Evolutionary conservation across 2,113 vertebrate genomes (phyloP), one percentile per base, ranked within the genome.

Genomic region (Corapipo altera): DNA sequence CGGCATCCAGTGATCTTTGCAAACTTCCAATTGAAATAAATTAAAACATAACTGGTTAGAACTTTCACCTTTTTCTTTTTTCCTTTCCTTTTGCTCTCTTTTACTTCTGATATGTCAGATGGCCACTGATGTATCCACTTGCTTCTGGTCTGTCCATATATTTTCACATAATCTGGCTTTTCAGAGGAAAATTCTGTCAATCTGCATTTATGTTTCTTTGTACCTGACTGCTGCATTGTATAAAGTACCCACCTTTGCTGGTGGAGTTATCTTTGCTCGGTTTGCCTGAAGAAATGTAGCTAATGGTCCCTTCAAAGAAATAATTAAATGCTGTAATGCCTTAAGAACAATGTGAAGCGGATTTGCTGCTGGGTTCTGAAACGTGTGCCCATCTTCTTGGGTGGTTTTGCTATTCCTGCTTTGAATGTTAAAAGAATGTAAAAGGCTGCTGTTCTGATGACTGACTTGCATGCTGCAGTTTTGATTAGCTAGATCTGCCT

Each of bases 401-500:
- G 49, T 75, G 89, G 77, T 73, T 88, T 70, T 89, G 64, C 49
- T 76, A 5, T 74, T 80, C 28, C 35, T 55, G 44, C n/a, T 14
- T 48, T 14, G 37, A 69, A 71, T 88, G 39, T 87, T 71, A 51
- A 51, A 51, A 51, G 26, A 51, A 27, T 51, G 26, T 27, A 87
- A 89, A 85, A 1, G 58, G 15, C 75, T 70, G 72, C 52, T 93
- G 15, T 92, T 84, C 62, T 66, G 5, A 57, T 74, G 62, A 55
- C n/a, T 59, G 78, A n/a, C 87, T 93, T 55, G 13, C 5, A 28
- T 43, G 55, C 57, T 86, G 65, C 72, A 74, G 3, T 90, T 95
- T 91, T 95, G 78, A 92, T 95, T 92, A 83, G 81, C 75, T 91
- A 75, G 86, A 81, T 93, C 76, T 94, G 54, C 85, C 75, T 90